Evolutionary conservation across 2,888 invertebrate species (phyloP).

Genomic region (Ditula angustiorana): DNA sequence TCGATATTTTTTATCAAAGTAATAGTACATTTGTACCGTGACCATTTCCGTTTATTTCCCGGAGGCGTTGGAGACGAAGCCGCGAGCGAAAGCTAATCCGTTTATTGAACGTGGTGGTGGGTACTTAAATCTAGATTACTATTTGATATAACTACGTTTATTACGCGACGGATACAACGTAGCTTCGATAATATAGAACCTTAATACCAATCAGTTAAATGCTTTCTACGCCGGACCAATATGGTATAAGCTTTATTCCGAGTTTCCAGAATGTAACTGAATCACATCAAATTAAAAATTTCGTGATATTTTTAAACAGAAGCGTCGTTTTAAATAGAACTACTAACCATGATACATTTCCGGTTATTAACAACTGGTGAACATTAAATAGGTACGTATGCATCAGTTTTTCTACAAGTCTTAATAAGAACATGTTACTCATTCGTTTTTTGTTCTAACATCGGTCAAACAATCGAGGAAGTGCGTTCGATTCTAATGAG

Average conservation of each 20-base stretch:
- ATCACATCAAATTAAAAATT: not conserved
- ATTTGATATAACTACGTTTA: slow-evolving; percentile 14
- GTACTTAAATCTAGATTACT: slow-evolving; percentile 5
- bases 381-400: slow-evolving; percentile 19
- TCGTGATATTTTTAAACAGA: not conserved
- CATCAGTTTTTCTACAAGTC: slow-evolving; percentile 16
- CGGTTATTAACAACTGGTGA: not conserved
- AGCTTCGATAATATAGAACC: slow-evolving; percentile 16
- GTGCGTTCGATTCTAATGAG: slow-evolving; percentile 27
- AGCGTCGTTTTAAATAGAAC: not conserved
- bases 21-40: no score
- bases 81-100: not conserved
- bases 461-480: slow-evolving; percentile 21
- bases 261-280: no score
- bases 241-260: not conserved
- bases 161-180: slow-evolving; percentile 16
- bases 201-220: not conserved
- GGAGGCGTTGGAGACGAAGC: not conserved
- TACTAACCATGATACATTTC: slow-evolving; percentile 9
- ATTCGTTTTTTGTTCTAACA: slow-evolving; percentile 17
- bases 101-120: slow-evolving; percentile 17
- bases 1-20: no score
- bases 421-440: slow-evolving; percentile 20
- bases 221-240: not conserved
- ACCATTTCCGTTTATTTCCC: not conserved